Conservation (phyloP, 2,113 vertebrate genomes). For the Anser cygnoides region DNA sequence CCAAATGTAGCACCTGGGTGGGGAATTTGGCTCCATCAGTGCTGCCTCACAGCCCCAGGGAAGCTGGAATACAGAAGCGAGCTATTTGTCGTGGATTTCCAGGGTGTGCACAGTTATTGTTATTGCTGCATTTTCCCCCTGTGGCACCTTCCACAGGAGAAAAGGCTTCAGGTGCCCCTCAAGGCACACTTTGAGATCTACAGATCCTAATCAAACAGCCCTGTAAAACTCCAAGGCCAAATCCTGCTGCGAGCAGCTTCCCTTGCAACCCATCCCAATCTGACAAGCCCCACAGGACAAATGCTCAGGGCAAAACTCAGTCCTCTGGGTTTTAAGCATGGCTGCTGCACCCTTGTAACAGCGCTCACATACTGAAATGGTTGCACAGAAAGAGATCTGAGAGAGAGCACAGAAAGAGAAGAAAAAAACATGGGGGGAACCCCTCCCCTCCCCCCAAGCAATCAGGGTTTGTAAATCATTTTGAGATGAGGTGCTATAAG, state of each 20-base stretch:
- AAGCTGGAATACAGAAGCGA: neutral
- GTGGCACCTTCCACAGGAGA: neutral
- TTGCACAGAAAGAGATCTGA: neutral
- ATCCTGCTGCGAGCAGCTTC: neutral
- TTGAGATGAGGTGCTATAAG: conserved; percentile 22
- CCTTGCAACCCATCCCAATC: neutral
- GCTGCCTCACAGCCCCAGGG: neutral
- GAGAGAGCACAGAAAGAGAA: neutral
- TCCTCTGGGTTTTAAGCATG: neutral
- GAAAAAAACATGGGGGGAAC: neutral
- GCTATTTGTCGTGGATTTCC: neutral
- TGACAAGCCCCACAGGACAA: neutral
- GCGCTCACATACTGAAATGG: neutral
- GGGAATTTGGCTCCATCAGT: neutral
- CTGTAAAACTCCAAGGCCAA: neutral
- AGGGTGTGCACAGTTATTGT: neutral
- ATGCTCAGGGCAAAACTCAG: neutral
- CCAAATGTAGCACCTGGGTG: neutral
- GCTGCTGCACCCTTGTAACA: neutral
- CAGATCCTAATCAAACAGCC: neutral
- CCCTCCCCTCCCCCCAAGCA: neutral
- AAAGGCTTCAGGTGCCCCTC: neutral
- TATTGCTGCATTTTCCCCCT: neutral
- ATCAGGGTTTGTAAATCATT: conserved; percentile 43
- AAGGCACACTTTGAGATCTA: neutral